Evolutionary conservation across 2,797 vertebrate genomes (phyloP).

Genomic region (Rhynchonycteris naso): DNA sequence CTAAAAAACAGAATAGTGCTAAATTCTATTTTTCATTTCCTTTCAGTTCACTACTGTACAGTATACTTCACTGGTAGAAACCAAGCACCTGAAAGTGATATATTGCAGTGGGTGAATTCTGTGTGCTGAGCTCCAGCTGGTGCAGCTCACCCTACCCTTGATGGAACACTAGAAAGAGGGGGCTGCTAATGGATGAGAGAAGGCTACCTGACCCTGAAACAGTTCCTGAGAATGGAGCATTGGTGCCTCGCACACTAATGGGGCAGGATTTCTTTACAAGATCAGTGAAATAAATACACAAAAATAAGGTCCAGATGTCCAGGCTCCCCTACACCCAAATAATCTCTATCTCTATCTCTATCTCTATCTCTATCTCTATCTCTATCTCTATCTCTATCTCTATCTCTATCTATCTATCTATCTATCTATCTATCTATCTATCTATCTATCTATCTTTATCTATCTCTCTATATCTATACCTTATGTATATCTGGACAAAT

Average conservation of each 20-base stretch:
- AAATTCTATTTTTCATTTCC: background rate
- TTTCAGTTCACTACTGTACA: background rate
- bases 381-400: too few species aligned
- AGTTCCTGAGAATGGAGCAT: background rate
- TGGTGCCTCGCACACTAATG: background rate
- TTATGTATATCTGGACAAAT: background rate
- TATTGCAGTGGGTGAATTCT: slow-evolving; percentile 3
- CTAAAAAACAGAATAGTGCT: background rate
- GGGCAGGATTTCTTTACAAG: background rate
- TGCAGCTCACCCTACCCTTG: background rate
- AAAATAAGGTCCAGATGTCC: background rate
- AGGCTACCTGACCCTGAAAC: background rate
- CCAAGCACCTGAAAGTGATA: background rate
- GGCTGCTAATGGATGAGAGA: background rate
- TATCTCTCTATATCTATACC: too few species aligned
- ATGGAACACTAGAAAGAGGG: background rate
- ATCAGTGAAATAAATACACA: slow-evolving; percentile 1
- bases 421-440: too few species aligned
- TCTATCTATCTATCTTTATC: too few species aligned
- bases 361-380: too few species aligned
- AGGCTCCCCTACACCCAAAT: background rate
- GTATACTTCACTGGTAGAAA: background rate
- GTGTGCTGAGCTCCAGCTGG: background rate
- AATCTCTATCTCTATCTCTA: background rate
- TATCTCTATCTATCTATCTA: too few species aligned